These are phyloP conservation scores for Reticulitermes lucifugus DNA, from an alignment of 2,888 invertebrate genomes.

Conservation along the genomic window DNA sequence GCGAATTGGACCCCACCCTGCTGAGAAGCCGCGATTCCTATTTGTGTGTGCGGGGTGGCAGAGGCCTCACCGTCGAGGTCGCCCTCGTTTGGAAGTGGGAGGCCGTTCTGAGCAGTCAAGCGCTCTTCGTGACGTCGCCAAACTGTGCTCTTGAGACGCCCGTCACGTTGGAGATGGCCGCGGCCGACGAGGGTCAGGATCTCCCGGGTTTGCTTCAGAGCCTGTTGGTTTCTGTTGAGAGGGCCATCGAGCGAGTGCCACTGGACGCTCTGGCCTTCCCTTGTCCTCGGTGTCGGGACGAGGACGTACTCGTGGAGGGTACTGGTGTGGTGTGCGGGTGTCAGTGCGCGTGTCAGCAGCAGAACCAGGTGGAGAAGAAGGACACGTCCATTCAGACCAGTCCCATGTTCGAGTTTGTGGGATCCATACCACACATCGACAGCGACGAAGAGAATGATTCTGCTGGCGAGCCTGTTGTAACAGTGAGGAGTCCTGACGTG, in stretches of 20 bases:
- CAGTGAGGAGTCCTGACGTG: not conserved
- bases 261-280: constrained; percentile 75
- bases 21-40: constrained; percentile 74
- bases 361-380: constrained; percentile 45
- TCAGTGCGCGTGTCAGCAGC: constrained; percentile 32
- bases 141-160: constrained; percentile 59
- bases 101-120: constrained; percentile 55
- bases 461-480: not conserved
- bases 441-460: constrained; percentile 75
- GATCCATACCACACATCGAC: constrained; percentile 78
- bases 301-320: constrained; percentile 34
- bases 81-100: constrained; percentile 59
- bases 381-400: constrained; percentile 66
- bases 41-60: constrained; percentile 67
- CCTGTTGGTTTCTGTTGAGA: constrained; percentile 75
- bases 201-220: constrained; percentile 70
- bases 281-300: constrained; percentile 66
- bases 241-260: constrained; percentile 75
- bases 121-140: constrained; percentile 56
- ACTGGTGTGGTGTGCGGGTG: constrained; percentile 32
- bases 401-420: constrained; percentile 74
- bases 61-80: constrained; percentile 50
- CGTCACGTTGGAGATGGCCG: constrained; percentile 58
- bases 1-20: constrained; percentile 71
- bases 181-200: constrained; percentile 48